These are phyloP conservation scores for Alethe diademata DNA, from an alignment of 2,113 vertebrate genomes.

Conservation along the genomic window DNA sequence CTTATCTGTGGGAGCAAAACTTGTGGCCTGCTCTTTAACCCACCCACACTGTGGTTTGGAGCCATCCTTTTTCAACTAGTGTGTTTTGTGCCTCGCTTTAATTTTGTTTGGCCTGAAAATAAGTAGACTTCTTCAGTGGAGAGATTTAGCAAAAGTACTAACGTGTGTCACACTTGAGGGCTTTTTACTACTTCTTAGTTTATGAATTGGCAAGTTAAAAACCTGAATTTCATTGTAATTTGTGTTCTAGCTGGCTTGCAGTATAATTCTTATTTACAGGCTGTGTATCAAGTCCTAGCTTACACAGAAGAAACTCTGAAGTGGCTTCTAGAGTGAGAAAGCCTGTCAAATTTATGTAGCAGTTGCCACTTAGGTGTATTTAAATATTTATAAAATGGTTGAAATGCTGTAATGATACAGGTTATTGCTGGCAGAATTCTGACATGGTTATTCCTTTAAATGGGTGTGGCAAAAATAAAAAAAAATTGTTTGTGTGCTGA, in stretches of 20 bases:
- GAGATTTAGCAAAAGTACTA: not conserved
- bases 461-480: constrained; percentile 21
- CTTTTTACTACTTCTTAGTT: not conserved
- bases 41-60: not conserved
- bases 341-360: not conserved
- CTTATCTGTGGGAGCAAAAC: not conserved
- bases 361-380: not conserved
- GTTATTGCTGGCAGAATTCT: not conserved
- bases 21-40: not conserved
- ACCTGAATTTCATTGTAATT: not conserved
- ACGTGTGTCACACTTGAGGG: not conserved
- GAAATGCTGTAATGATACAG: not conserved
- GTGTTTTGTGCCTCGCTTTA: not conserved
- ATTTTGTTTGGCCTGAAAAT: not conserved
- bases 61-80: not conserved
- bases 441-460: not conserved
- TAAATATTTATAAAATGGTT: not conserved
- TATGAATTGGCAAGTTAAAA: not conserved
- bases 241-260: not conserved
- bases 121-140: not conserved
- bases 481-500: constrained; percentile 25
- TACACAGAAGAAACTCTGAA: not conserved
- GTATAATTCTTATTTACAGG: not conserved
- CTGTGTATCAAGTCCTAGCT: not conserved
- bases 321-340: not conserved